These are phyloP conservation scores for Azorinus chamasolen DNA, from an alignment of 2,888 invertebrate genomes.

Conservation along the genomic window DNA sequence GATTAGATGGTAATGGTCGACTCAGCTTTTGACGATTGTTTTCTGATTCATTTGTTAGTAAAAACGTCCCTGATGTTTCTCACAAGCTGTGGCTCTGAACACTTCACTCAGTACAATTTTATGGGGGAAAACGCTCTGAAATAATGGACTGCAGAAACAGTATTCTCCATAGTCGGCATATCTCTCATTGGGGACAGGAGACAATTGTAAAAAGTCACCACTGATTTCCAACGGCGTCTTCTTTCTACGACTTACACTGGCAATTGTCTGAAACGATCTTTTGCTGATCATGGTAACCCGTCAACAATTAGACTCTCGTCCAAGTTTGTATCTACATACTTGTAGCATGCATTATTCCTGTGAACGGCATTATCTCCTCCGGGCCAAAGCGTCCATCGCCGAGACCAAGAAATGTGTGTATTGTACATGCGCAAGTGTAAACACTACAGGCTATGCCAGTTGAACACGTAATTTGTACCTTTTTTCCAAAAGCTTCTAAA, in stretches of 20 bases:
- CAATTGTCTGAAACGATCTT: conserved; percentile 10
- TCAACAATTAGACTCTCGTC: conserved; percentile 13
- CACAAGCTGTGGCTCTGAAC: conserved; percentile 12
- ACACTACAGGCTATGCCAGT: conserved; percentile 10
- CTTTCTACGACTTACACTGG: conserved; percentile 3
- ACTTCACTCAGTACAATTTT: conserved; percentile 23
- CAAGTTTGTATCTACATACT: conserved; percentile 23
- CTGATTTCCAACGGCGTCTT: conserved; percentile 1
- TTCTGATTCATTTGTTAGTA: background rate
- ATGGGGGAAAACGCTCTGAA: conserved; percentile 32
- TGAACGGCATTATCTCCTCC: conserved; percentile 3
- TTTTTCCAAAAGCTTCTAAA: background rate
- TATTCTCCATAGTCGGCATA: conserved; percentile 31
- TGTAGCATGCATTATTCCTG: conserved; percentile 6
- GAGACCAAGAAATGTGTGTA: conserved; percentile 9
- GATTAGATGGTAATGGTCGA: background rate
- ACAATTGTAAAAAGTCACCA: conserved; percentile 30
- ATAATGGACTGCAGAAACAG: conserved; percentile 36
- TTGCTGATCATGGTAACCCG: conserved; percentile 28
- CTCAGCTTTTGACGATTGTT: conserved; percentile 2
- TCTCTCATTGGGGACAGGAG: conserved; percentile 23
- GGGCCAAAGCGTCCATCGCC: conserved; percentile 18
- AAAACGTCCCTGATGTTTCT: conserved; percentile 13
- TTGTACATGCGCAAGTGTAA: conserved; percentile 7
- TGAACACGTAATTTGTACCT: conserved; percentile 4